These are phyloP conservation scores for Littorina saxatilis DNA, from an alignment of 1,140 invertebrate species.

Conservation along the genomic window DNA sequence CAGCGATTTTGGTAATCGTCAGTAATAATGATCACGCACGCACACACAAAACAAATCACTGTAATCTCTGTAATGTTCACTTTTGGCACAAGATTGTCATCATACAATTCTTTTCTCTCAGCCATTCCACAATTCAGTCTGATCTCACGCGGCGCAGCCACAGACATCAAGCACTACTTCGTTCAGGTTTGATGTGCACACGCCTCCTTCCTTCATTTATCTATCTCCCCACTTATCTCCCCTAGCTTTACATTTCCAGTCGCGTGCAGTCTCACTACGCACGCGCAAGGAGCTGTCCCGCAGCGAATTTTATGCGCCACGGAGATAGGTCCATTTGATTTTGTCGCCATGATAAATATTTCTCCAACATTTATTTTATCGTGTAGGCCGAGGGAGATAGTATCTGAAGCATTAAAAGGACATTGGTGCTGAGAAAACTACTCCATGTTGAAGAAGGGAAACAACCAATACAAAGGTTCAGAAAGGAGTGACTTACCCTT, in stretches of 20 bases:
- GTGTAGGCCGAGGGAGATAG: conserved; percentile 31
- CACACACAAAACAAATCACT: no score
- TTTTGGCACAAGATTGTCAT: no score
- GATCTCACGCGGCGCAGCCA: background rate
- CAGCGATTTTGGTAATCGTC: no score
- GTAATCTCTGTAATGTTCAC: no score
- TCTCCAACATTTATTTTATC: conserved; percentile 35
- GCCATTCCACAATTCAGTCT: no score
- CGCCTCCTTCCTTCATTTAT: conserved; percentile 23
- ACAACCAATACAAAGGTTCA: no score
- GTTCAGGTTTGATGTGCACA: conserved; percentile 20
- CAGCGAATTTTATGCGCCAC: conserved; percentile 33
- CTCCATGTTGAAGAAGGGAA: no score
- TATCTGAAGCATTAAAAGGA: conserved; percentile 31
- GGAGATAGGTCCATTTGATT: conserved; percentile 37
- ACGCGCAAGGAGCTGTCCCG: conserved; percentile 35
- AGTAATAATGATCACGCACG: no score
- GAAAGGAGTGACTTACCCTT: no score
- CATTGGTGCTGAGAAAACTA: background rate
- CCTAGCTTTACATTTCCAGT: conserved; percentile 10
- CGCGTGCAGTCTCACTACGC: conserved; percentile 28
- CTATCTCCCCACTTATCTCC: conserved; percentile 17
- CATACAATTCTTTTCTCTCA: no score
- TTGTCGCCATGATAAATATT: conserved; percentile 36
- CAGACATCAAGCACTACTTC: conserved; percentile 5